phyloP scores from a whole-genome alignment of 2,888 invertebrate species.

The Agapetus fuscipes region DNA sequence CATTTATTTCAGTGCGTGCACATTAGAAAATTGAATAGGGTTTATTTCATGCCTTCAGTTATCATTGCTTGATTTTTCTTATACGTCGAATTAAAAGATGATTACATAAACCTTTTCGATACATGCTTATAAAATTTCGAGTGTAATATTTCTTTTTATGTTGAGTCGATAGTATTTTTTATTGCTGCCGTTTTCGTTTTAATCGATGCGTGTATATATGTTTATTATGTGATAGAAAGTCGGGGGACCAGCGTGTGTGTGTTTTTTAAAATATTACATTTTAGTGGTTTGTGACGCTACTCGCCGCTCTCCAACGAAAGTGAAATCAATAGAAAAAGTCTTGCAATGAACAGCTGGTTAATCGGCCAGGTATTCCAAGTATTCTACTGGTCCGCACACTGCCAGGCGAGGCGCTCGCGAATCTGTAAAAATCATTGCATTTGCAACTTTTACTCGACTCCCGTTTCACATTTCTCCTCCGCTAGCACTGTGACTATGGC shows the following conservation, averaged over 20 bases:
- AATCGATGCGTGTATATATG: constrained; percentile 5
- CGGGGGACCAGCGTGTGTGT: constrained; percentile 7
- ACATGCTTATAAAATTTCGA: background rate
- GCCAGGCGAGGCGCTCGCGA: constrained; percentile 7
- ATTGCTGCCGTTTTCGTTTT: too few species aligned
- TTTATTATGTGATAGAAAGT: constrained; percentile 17
- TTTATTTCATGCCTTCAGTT: constrained; percentile 16
- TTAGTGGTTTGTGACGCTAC: constrained; percentile 11
- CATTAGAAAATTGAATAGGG: constrained; percentile 7
- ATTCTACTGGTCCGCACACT: constrained; percentile 7
- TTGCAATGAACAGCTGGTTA: constrained; percentile 11
- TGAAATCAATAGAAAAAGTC: constrained; percentile 19
- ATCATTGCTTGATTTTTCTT: constrained; percentile 6
- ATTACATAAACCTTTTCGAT: constrained; percentile 15
- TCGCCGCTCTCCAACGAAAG: constrained; percentile 15
- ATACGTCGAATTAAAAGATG: constrained; percentile 15
- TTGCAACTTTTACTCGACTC: constrained; percentile 16
- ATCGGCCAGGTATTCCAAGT: constrained; percentile 13
- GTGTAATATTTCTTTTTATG: too few species aligned
- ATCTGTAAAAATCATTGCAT: constrained; percentile 11
- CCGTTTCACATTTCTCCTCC: constrained; percentile 13
- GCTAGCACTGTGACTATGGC: too few species aligned
- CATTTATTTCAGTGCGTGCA: constrained; percentile 30
- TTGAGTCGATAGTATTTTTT: too few species aligned
- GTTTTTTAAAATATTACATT: constrained; percentile 11